phyloP scores from a whole-genome alignment of 2,888 invertebrate species.

The Lasioglossum figueresi region DNA sequence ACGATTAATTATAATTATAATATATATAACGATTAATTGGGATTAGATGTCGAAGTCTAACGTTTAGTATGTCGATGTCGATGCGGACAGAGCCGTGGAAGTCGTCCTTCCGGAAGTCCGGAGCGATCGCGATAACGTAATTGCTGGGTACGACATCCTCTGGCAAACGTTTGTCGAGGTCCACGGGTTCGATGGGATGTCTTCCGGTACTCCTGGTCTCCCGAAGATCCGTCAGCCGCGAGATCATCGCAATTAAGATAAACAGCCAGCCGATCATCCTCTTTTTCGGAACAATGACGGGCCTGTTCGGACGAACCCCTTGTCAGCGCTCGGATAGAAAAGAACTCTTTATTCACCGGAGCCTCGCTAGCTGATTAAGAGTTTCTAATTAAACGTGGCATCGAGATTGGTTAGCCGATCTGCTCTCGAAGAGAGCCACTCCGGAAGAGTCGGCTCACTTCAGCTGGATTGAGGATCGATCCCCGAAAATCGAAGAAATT shows the following conservation, averaged over 20 bases:
- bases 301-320: conserved; percentile 28
- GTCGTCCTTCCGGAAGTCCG: conserved; percentile 32
- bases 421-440: not conserved
- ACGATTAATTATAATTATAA: not conserved
- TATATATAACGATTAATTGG: no score
- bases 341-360: conserved; percentile 14
- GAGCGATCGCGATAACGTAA: conserved; percentile 41
- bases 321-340: conserved; percentile 32
- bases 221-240: conserved; percentile 10
- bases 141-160: conserved; percentile 41
- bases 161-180: conserved; percentile 42
- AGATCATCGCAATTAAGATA: conserved; percentile 50
- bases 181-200: not conserved
- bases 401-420: conserved; percentile 20
- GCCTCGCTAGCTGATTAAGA: not conserved
- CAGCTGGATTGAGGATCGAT: not conserved
- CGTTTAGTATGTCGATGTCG: conserved; percentile 41
- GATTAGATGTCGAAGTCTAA: not conserved
- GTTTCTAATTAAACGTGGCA: not conserved
- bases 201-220: conserved; percentile 1
- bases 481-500: not conserved
- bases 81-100: conserved; percentile 51
- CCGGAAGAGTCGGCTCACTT: conserved; percentile 22
- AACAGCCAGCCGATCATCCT: conserved; percentile 36
- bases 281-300: conserved; percentile 28